These are phyloP conservation scores for Castor canadensis DNA, from an alignment of 2,113 vertebrate genomes.

Conservation along the genomic window DNA sequence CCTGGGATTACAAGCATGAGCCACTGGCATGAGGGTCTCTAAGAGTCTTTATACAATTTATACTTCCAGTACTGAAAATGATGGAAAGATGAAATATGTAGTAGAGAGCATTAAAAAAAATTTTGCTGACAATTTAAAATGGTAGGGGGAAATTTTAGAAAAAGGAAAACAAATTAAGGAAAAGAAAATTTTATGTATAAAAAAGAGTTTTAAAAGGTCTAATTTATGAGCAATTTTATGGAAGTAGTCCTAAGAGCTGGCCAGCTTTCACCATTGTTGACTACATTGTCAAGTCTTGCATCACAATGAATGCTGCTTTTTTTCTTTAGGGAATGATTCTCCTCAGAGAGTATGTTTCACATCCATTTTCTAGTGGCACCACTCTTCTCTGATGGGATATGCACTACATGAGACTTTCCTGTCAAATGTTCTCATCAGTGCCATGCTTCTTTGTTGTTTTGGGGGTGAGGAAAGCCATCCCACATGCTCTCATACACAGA, in stretches of 20 bases:
- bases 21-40: too few species aligned
- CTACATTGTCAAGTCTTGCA: neutral
- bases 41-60: neutral
- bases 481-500: neutral
- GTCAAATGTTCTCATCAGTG: neutral
- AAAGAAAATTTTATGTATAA: neutral
- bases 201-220: neutral
- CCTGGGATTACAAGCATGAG: too few species aligned
- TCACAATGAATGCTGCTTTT: neutral
- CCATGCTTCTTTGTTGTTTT: neutral
- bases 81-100: neutral
- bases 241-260: neutral
- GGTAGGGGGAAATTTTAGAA: neutral
- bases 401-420: neutral
- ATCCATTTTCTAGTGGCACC: neutral
- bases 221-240: neutral
- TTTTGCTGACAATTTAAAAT: neutral
- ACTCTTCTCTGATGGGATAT: neutral
- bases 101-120: neutral
- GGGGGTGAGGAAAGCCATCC: neutral
- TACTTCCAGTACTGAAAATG: neutral
- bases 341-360: neutral
- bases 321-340: neutral
- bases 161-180: neutral
- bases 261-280: neutral